A percentile compares a stretch with the other conserved stretches of the same genome.
These are phyloP conservation scores for Polypedilum pembai DNA, from an alignment of 1,140 invertebrate genomes.

Conservation along the genomic window DNA sequence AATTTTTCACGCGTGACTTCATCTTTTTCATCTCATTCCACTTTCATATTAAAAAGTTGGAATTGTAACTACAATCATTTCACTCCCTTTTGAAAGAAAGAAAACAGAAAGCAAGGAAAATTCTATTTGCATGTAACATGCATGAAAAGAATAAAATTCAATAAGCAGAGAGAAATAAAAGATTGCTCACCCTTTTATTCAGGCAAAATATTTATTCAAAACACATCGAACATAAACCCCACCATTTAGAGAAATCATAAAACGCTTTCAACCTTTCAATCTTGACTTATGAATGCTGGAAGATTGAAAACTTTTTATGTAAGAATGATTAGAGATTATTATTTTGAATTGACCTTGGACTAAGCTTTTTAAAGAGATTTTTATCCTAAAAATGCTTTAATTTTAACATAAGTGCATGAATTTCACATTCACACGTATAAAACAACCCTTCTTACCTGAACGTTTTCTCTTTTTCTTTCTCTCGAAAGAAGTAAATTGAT, in stretches of 20 bases:
- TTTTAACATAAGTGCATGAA: neutral
- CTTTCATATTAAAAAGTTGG: neutral
- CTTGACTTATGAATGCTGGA: neutral
- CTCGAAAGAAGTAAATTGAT: neutral
- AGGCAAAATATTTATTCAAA: slow-evolving; percentile 14
- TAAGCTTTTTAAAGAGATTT: neutral
- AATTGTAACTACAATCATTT: slow-evolving; percentile 3
- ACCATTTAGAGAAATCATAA: slow-evolving; percentile 27
- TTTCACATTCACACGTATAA: neutral
- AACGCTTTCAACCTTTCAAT: slow-evolving; percentile 28
- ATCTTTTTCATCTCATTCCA: neutral
- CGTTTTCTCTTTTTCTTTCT: neutral
- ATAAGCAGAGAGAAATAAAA: neutral
- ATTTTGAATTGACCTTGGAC: neutral
- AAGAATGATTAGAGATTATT: neutral
- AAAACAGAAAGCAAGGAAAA: too few species aligned
- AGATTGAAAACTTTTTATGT: slow-evolving; percentile 4
- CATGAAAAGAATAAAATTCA: neutral
- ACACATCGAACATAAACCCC: slow-evolving; percentile 16
- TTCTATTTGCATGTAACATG: neutral
- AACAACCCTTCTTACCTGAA: neutral
- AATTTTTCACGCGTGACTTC: neutral
- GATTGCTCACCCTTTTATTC: slow-evolving; percentile 2
- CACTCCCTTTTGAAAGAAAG: too few species aligned
- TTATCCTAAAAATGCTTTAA: neutral